phyloP scores from a whole-genome alignment of 2,113 vertebrate genomes.

The Protobothrops flavoviridis region DNA sequence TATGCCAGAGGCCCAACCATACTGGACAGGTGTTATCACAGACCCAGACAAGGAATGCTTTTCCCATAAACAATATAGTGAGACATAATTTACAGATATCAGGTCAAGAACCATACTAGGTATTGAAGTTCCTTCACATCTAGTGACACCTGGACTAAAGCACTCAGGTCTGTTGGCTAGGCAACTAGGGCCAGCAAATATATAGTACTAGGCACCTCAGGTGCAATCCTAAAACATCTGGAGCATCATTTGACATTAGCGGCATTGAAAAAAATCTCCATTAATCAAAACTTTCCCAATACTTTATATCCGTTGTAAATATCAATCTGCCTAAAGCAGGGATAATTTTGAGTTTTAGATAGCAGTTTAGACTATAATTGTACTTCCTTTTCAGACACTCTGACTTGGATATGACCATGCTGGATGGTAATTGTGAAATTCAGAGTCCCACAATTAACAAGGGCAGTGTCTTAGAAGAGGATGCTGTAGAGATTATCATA shows the following conservation, averaged over 20 bases:
- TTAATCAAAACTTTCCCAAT: neutral
- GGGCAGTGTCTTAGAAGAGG: neutral
- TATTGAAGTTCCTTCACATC: neutral
- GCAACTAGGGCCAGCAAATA: neutral
- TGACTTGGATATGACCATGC: neutral
- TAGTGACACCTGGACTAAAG: neutral
- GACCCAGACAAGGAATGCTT: neutral
- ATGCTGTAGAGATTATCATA: neutral
- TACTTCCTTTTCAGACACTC: neutral
- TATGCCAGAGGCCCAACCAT: neutral
- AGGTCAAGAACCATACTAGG: neutral
- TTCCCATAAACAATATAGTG: neutral
- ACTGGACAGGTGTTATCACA: neutral
- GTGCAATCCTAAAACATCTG: neutral
- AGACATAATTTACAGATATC: neutral
- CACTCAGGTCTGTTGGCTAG: neutral
- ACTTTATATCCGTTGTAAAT: neutral
- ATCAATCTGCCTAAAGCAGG: neutral
- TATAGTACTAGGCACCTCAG: neutral
- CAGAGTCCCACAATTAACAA: neutral
- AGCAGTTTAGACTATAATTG: neutral
- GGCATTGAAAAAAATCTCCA: neutral
- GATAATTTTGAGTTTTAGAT: neutral
- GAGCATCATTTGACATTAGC: neutral
- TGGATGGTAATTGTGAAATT: neutral